Percentiles rank a stretch among this genome's conserved stretches.
Evolutionary conservation across 1,140 invertebrate species (phyloP).

Genomic region (Drosophila tani): DNA sequence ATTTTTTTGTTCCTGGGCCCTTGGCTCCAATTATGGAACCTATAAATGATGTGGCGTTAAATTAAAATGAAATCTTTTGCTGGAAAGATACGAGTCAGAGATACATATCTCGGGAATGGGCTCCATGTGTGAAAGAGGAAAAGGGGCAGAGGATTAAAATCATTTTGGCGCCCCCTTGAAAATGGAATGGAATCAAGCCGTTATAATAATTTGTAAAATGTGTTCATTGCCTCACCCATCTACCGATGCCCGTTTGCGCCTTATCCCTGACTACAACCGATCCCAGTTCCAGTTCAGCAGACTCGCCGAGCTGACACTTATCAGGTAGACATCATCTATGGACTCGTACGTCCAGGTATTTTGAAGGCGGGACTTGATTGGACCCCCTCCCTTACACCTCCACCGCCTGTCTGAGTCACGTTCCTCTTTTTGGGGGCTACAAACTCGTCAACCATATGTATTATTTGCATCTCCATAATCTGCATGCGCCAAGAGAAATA

Average conservation of each 20-base stretch:
- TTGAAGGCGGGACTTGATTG: slow-evolving; percentile 38
- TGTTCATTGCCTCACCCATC: slow-evolving; percentile 65
- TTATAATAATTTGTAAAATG: slow-evolving; percentile 72
- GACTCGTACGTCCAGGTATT: slow-evolving; percentile 58
- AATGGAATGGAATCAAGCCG: slow-evolving; percentile 49
- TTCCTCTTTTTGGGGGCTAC: slow-evolving; percentile 59
- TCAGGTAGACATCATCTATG: slow-evolving; percentile 63
- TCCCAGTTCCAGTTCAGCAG: slow-evolving; percentile 43
- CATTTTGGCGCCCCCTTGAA: slow-evolving; percentile 64
- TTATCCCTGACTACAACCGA: slow-evolving; percentile 6
- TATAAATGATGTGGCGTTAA: slow-evolving; percentile 56
- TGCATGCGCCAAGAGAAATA: slow-evolving; percentile 36
- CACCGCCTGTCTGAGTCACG: slow-evolving; percentile 61
- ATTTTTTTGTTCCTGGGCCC: not conserved
- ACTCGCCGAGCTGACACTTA: slow-evolving; percentile 58
- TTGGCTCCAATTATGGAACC: not conserved
- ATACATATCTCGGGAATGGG: slow-evolving; percentile 47
- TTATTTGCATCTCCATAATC: slow-evolving; percentile 61
- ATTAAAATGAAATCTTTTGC: slow-evolving; percentile 59
- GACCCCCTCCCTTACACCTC: slow-evolving; percentile 7
- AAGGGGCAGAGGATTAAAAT: slow-evolving; percentile 41
- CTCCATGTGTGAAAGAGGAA: slow-evolving; percentile 38
- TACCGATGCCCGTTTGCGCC: not conserved
- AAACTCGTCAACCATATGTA: slow-evolving; percentile 52
- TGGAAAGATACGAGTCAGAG: slow-evolving; percentile 10